Evolutionary conservation across 1,140 invertebrate genomes (phyloP), one percentile per base, ranked within the genome.

Genomic region (Hypsibius dujardini): DNA sequence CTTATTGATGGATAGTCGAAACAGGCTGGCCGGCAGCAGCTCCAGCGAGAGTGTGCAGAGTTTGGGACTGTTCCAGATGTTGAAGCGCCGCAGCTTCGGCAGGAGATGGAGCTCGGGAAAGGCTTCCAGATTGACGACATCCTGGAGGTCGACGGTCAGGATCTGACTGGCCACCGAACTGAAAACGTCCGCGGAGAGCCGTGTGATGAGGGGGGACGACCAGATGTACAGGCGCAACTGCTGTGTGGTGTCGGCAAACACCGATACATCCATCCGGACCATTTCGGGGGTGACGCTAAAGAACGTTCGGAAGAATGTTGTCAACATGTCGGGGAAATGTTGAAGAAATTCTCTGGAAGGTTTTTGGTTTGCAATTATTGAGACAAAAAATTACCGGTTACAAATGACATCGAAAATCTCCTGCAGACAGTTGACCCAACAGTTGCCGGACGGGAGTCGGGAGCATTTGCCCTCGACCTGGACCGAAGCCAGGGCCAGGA

Each of bases 361-460:
- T n/a, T n/a, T n/a, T n/a, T n/a, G n/a, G n/a, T n/a, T n/a, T n/a
- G n/a, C n/a, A n/a, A n/a, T n/a, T n/a, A n/a, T n/a, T n/a, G n/a
- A n/a, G n/a, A n/a, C n/a, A n/a, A n/a, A n/a, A n/a, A n/a, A n/a
- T n/a, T n/a, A n/a, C n/a, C n/a, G n/a, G n/a, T 56, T 56, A n/a
- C 50, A 56, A n/a, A 56, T 56, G n/a, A 56, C 50, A n/a, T 56
- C 50, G n/a, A 7, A 56, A n/a, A 56, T 56, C 7, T 56, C 50
- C n/a, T 56, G 50, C 50, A 56, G 7, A n/a, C 50, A 56, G 50
- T 56, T 56, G 50, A 56, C 50, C 50, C 50, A 56, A n/a, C 50
- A 56, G n/a, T 56, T 56, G 7, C 50, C 50, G n/a, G 7, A 7
- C 7, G 50, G 50, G n/a, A 56, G 50, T 56, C 50, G 50, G 50